These are phyloP conservation scores for Parazoanthus darwini DNA, from an alignment of 92 coral and sea anemone genomes.

Conservation along the genomic window DNA sequence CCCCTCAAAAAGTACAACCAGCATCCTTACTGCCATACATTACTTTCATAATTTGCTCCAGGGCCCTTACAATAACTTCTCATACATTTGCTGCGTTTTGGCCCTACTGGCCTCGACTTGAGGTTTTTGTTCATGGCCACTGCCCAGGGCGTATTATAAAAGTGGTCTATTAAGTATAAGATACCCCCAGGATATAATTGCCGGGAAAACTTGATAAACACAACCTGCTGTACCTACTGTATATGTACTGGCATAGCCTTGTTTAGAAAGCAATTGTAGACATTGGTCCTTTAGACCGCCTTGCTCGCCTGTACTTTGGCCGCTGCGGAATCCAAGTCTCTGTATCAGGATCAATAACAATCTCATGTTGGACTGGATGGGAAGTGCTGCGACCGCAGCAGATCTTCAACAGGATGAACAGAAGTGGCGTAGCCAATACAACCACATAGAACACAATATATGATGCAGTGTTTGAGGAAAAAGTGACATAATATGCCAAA, in stretches of 20 bases:
- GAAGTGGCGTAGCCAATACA: constrained; percentile 76
- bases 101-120: too few species aligned
- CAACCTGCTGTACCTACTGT: too few species aligned
- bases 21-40: too few species aligned
- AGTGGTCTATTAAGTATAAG: too few species aligned
- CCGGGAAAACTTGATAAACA: too few species aligned
- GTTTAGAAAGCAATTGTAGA: constrained; percentile 25
- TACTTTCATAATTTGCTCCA: too few species aligned
- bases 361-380: constrained; percentile 46
- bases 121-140: too few species aligned
- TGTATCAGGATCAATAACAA: constrained; percentile 55
- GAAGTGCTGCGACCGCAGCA: constrained; percentile 66
- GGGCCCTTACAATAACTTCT: too few species aligned
- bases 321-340: constrained; percentile 70
- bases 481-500: constrained; percentile 59
- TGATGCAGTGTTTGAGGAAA: constrained; percentile 51
- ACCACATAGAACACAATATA: constrained; percentile 68
- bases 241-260: background rate
- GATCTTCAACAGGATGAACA: constrained; percentile 81
- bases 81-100: too few species aligned
- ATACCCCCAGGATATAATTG: too few species aligned
- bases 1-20: too few species aligned
- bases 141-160: too few species aligned
- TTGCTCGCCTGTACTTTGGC: constrained; percentile 45
- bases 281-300: constrained; percentile 33